A percentile compares a stretch with the other conserved stretches of the same genome.
Conservation (phyloP, 2,797 vertebrate genomes). For the Discoglossus pictus region DNA sequence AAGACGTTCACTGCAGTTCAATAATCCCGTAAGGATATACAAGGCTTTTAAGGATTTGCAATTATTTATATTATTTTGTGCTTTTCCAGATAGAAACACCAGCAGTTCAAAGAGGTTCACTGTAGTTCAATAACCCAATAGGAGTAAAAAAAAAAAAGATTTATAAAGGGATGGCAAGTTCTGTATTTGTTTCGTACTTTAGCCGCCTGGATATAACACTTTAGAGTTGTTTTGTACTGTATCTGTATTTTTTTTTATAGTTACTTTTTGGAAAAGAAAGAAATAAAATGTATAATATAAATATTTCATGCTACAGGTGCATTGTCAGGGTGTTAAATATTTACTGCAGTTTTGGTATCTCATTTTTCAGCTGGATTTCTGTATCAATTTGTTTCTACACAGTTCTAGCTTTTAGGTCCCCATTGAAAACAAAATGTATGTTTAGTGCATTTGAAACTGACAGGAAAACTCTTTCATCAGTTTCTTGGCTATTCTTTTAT, state of each 20-base stretch:
- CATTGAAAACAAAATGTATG: slow-evolving; percentile 40
- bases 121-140: too few species aligned
- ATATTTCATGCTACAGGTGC: background rate
- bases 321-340: slow-evolving; percentile 53
- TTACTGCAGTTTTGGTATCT: slow-evolving; percentile 56
- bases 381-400: slow-evolving; percentile 47
- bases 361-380: slow-evolving; percentile 54
- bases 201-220: too few species aligned
- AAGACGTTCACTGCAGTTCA: too few species aligned
- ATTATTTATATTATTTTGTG: too few species aligned
- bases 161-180: too few species aligned
- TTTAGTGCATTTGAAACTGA: slow-evolving; percentile 26
- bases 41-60: too few species aligned
- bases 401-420: slow-evolving; percentile 27
- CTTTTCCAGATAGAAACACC: too few species aligned
- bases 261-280: background rate
- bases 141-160: too few species aligned
- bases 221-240: too few species aligned
- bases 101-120: too few species aligned
- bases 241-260: background rate
- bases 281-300: background rate
- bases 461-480: slow-evolving; percentile 30
- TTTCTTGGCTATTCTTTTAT: slow-evolving; percentile 24
- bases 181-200: too few species aligned
- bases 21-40: too few species aligned